Evolutionary conservation across 2,113 vertebrate genomes (phyloP).

Genomic region (Ploceus nigricollis): DNA sequence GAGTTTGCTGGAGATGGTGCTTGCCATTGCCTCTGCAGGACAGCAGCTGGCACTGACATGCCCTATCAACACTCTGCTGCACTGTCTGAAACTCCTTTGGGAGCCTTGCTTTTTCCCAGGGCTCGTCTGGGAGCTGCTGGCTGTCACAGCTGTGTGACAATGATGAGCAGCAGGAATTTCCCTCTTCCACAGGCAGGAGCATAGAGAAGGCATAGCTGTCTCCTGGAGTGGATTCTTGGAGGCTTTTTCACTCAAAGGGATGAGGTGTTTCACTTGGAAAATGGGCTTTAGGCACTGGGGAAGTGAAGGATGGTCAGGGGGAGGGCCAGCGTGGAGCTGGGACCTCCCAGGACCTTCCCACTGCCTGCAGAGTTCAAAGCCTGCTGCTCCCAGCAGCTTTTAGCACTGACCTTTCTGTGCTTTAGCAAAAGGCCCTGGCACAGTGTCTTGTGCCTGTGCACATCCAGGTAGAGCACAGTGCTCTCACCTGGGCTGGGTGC

Average conservation of each 20-base stretch:
- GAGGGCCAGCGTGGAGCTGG: rapidly evolving
- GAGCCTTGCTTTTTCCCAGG: not conserved
- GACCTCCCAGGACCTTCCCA: not conserved
- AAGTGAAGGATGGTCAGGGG: rapidly evolving
- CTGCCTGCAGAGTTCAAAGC: not conserved
- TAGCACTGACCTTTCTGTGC: not conserved
- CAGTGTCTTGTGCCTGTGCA: too few species aligned
- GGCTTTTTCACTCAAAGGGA: not conserved
- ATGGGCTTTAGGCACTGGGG: not conserved
- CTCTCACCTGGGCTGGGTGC: not conserved
- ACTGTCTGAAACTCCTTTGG: not conserved
- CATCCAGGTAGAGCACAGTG: rapidly evolving
- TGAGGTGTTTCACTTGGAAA: not conserved
- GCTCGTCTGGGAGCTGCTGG: not conserved
- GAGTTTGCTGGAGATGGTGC: not conserved
- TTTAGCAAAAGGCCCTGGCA: not conserved
- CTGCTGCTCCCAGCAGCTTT: not conserved
- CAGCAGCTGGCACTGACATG: not conserved
- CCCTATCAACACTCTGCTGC: not conserved
- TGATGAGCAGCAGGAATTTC: not conserved
- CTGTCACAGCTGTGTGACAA: not conserved
- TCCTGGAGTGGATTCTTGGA: not conserved
- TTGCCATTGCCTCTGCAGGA: not conserved
- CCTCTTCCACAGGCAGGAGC: too few species aligned
- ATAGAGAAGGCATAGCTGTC: rapidly evolving